These are phyloP conservation scores for Erpornis zantholeuca DNA, from an alignment of 2,113 vertebrate species.

Conservation along the genomic window DNA sequence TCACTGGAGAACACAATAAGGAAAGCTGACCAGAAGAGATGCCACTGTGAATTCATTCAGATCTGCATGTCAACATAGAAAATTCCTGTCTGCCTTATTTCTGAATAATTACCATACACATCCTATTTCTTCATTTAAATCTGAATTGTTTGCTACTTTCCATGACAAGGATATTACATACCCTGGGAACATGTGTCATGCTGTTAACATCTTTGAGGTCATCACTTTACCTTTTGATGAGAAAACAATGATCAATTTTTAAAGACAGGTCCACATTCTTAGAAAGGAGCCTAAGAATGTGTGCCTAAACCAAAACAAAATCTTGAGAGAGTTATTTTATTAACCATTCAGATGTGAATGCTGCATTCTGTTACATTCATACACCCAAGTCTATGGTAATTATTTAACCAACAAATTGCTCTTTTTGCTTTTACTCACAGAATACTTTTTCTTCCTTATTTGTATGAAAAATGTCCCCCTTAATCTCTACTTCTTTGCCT, in stretches of 20 bases:
- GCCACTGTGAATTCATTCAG: not conserved
- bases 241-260: not conserved
- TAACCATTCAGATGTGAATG: not conserved
- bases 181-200: not conserved
- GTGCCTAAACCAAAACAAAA: not conserved
- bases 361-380: not conserved
- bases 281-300: not conserved
- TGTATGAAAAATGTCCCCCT: not conserved
- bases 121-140: not conserved
- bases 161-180: not conserved
- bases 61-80: not conserved
- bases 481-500: not conserved
- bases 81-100: not conserved
- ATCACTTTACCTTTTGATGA: not conserved
- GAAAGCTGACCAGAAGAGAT: not conserved
- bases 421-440: not conserved
- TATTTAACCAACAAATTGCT: not conserved
- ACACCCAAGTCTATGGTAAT: not conserved
- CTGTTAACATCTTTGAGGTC: not conserved
- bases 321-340: not conserved
- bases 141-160: not conserved
- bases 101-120: not conserved
- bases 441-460: not conserved
- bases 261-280: not conserved
- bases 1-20: not conserved